Base-by-base conservation (phyloP, 2,113 vertebrate species). In the Xiphophorus maculatus region DNA sequence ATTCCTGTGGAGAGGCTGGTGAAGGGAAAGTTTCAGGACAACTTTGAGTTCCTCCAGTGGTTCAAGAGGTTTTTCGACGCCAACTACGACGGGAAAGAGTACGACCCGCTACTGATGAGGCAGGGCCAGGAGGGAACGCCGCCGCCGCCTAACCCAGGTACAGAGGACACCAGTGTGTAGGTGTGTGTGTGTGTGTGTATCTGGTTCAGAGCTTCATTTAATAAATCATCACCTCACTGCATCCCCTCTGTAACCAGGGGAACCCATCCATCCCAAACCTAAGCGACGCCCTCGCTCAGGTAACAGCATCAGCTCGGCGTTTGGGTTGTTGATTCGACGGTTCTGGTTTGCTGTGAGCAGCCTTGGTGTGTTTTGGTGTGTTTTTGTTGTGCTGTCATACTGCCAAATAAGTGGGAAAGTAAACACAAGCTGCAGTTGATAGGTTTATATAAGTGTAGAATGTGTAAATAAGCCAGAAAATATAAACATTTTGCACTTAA, bases 41-140 rank as follows among this genome's bases (percentile, higher is more conserved):
- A 99, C 90, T 99, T 99, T 82, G 98, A 99, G 92, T 99, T 99
- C 92, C 96, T 99, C 83, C 98, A 99, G 90, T 99, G 98, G 97
- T 99, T 98, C 84, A 99, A 99, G 93, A 99, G 97, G 84, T 97
- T 99, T 85, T 99, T 99, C 12, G 96, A 97, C 0, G 97, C 98
- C 82, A 99, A 99, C 95, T 99, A 98, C 5, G 97, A 99, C 0
- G 97, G 97, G 81, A 98, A 98, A 93, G 98, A 98, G 66, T 99
- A 98, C 79, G 98, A 99, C 94, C 97, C 97, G 0, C 69, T 96
- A 69, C 90, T 95, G 90, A 95, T 94, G 0, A 94, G 97, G 75
- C 98, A 99, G 91, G 97, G 96, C 84, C 96, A 96, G 84, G 97
- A 98, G n/a, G 90, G 89, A 84, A 92, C 94, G 0, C 95, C 93